phyloP scores from a whole-genome alignment of 2,888 invertebrate species.

The Drosophila kanekoi region DNA sequence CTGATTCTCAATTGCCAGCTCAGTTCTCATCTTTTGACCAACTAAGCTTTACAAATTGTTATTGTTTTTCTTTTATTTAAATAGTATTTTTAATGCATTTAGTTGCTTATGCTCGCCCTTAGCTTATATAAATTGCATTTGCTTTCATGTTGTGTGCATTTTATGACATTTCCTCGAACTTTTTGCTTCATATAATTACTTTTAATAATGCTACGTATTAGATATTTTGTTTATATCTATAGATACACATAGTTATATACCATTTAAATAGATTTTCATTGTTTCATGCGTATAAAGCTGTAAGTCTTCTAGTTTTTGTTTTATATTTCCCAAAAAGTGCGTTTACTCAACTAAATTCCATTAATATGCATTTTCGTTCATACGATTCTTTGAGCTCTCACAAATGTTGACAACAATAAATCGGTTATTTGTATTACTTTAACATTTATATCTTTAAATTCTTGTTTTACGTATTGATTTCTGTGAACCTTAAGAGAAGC shows the following conservation, averaged over 20 bases:
- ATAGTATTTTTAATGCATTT: conserved; percentile 39
- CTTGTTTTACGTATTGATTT: conserved; percentile 46
- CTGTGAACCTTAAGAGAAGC: conserved; percentile 24
- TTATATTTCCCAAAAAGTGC: conserved; percentile 62
- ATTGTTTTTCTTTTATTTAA: background rate
- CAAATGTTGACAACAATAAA: conserved; percentile 64
- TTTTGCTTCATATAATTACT: conserved; percentile 50
- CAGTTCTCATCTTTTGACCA: conserved; percentile 43
- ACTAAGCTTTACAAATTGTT: conserved; percentile 49
- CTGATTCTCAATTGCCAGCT: conserved; percentile 26
- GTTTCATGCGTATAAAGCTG: conserved; percentile 78
- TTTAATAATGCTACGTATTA: conserved; percentile 72
- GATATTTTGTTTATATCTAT: conserved; percentile 41
- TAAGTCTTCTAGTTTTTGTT: conserved; percentile 78
- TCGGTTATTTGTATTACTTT: conserved; percentile 31
- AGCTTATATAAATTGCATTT: conserved; percentile 11
- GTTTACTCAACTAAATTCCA: conserved; percentile 74
- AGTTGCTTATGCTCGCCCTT: conserved; percentile 39
- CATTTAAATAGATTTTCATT: conserved; percentile 64
- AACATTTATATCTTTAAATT: conserved; percentile 58
- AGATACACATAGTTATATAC: conserved; percentile 37
- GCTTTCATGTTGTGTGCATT: conserved; percentile 43
- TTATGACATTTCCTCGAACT: conserved; percentile 42
- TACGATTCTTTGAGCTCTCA: conserved; percentile 46
- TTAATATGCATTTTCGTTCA: conserved; percentile 44